Base-by-base conservation (phyloP, 1,140 invertebrate genomes). In the Drosophila leontia region DNA sequence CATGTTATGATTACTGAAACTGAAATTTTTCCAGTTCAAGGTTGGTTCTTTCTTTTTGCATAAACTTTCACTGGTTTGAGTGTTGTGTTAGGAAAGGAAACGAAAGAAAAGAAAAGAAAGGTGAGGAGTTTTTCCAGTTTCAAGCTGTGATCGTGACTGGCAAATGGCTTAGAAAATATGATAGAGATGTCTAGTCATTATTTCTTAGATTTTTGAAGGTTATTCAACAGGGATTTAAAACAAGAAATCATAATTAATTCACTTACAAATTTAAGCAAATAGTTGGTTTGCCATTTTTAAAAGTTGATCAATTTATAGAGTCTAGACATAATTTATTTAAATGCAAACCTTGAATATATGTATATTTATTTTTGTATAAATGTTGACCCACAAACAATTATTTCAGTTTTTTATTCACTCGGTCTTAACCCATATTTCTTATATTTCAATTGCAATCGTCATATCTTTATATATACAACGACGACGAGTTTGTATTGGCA, bases 21-120 rank as follows among this genome's bases (percentile, higher is more conserved):
- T 71, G 69, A 72, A 72, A 72, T 59, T 72, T 60, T 74, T 74
- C 68, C 70, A 72, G 70, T 74, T 74, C 70, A 74, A 74, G 70
- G 70, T 74, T 74, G 55, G 34, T 71, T 72, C 69, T 72, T 72
- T 72, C 51, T 50, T 60, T 72, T 72, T 74, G 70, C 70, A 74
- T 74, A 74, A 37, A 72, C 70, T 74, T 60, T 74, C 55, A 51
- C 68, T 74, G 51, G 1, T 34, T 34, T 17, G 50, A 45, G 39
- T 39, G 62, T 17, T 32, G 50, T 32, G 41, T 48, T 47, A 29
- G 62, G 17, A 55, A 37, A 55, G 34, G 12, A 56, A 48, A 39
- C 44, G 44, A 32, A 34, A 37, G 53, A 56, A 8, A 61, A 42
- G 37, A 35, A 41, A 26, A 19, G 37, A 32, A 62, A 42, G 39